phyloP scores from a whole-genome alignment of 2,113 vertebrate genomes.

The Corythoichthys intestinalis region DNA sequence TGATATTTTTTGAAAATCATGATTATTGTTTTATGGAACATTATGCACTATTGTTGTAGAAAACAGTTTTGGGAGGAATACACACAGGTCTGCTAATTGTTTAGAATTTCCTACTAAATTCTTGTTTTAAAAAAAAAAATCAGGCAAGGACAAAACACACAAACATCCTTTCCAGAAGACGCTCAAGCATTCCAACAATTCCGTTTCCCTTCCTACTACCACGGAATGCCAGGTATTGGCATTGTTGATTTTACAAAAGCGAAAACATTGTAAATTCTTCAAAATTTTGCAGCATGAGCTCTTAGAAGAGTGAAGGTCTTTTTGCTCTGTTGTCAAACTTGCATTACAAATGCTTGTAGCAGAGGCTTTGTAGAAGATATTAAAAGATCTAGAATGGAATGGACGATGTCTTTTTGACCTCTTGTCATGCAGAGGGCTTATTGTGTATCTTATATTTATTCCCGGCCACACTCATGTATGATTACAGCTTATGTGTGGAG shows the following conservation, averaged over 20 bases:
- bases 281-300: slow-evolving; percentile 33
- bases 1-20: too few relatives aligned
- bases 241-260: slow-evolving; percentile 37
- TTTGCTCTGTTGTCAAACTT: background rate
- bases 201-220: background rate
- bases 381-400: background rate
- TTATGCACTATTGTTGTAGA: too few relatives aligned
- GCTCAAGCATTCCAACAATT: background rate
- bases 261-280: slow-evolving; percentile 26
- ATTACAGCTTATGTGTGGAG: slow-evolving; percentile 11
- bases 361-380: background rate
- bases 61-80: background rate
- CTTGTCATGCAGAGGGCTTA: background rate
- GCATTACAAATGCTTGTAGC: background rate
- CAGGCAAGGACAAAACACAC: background rate
- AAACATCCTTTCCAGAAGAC: background rate
- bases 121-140: too few relatives aligned
- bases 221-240: slow-evolving; percentile 9
- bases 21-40: too few relatives aligned
- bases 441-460: background rate
- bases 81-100: background rate
- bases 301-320: background rate
- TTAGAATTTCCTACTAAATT: background rate
- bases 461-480: background rate
- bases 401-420: slow-evolving; percentile 1